Evolutionary conservation across 2,888 invertebrate genomes (phyloP), one percentile per base, ranked within the genome.

Genomic region (Hypomecis atomaria): DNA sequence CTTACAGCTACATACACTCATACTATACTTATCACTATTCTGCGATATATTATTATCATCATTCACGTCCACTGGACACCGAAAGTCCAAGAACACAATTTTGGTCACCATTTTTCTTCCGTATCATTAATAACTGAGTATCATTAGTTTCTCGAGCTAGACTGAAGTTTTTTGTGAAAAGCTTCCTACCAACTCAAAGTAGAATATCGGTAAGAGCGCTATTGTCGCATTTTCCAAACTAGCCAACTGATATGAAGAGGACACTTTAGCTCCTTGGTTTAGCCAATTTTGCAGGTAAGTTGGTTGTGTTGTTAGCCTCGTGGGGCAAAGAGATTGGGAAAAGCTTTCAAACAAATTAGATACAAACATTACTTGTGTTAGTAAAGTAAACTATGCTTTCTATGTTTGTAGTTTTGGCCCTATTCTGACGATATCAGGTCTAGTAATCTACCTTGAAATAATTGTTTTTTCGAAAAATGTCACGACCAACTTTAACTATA

Each of bases 111-210:
- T 67, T 64, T 58, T 34, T 67, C 67, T 61, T n/a, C 8, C 5
- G n/a, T 33, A 33, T 47, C 67, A 64, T 67, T 67, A 61, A 58
- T 67, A 64, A 64, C 63, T 5, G 9, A 45, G 40, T 9, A 67
- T 61, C 67, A 64, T 67, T 67, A 61, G 64, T 64, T 63, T 50
- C 45, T 43, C n/a, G 49, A 49, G 40, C 36, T 47, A 47, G 52
- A 11, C 62, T 52, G 13, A 23, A 49, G 54, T 49, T 36, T 13
- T 38, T 11, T 10, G 48, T 40, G 38, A 52, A 50, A 23, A 10
- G 23, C 33, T 8, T 5, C 9, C 2, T n/a, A 8, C 50, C 13
- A 23, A 50, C 9, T 36, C 5, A 36, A 23, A n/a, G 5, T 3
- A 38, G n/a, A 0, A 37, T 11, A 9, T 50, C 4, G 23, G 3